Conservation (phyloP, 2,113 vertebrate species). For the Megaptera novaeangliae region DNA sequence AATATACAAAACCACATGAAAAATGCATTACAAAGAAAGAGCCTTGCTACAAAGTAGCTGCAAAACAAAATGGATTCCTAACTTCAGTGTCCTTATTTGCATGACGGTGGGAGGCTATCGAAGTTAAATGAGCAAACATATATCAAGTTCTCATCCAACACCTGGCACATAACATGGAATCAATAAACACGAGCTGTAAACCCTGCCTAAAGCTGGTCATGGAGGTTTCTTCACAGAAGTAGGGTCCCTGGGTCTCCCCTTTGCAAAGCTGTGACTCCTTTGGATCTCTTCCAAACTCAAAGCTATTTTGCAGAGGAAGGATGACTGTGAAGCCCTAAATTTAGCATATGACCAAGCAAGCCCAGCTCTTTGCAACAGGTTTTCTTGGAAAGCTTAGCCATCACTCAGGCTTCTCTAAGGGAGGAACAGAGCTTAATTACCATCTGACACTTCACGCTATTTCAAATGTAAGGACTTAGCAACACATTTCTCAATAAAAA, state of each 20-base stretch:
- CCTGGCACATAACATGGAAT: not conserved
- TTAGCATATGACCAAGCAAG: not conserved
- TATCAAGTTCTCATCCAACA: not conserved
- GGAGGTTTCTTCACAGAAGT: not conserved
- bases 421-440: not conserved
- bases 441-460: not conserved
- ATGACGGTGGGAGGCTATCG: not conserved
- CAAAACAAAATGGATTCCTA: not conserved
- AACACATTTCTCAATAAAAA: not conserved
- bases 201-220: not conserved
- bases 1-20: not conserved
- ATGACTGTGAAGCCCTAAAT: not conserved
- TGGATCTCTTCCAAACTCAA: not conserved
- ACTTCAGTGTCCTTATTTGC: not conserved
- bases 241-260: not conserved
- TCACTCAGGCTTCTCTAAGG: not conserved
- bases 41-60: not conserved
- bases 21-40: not conserved
- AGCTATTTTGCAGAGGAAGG: not conserved
- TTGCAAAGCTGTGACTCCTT: not conserved
- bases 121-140: not conserved
- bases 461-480: not conserved
- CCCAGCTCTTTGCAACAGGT: not conserved
- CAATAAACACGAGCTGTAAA: not conserved
- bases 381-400: not conserved